Evolutionary conservation across 2,888 invertebrate species (phyloP), one percentile per base, ranked within the genome.

Genomic region (Hydropsyche betteni): DNA sequence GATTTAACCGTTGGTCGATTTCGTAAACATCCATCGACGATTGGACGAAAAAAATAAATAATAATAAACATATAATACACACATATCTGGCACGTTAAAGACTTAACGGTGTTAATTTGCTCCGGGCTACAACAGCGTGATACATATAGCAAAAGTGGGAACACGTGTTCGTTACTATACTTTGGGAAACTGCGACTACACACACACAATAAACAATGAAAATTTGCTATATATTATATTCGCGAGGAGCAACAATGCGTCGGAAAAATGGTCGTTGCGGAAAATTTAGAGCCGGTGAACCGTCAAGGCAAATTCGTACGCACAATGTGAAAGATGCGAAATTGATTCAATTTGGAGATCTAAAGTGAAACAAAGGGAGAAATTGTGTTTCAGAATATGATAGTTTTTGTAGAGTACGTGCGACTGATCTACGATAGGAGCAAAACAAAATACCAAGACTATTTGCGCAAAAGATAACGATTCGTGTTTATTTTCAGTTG

Each of bases 1-100:
- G 64, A 64, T 64, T 36, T 64, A 64, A 64, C 64, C 36, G 64
- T 64, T 64, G 33, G 36, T 64, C 34, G 34, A 34, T 64, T 64
- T 64, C 34, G 64, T 64, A 64, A 64, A 64, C 64, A 64, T 36
- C 34, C 36, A 64, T 58, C 58, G 24, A 8, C 24, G 24, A 53
- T 53, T 53, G 5, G 12, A 53, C 12, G 12, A 58, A 24, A 16
- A 58, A 14, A n/a, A 53, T 53, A 14, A 5, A 58, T 24, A 24
- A 24, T 24, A 24, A 24, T 24, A 24, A 58, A 58, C n/a, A 58
- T 24, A 16, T 16, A 24, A 53, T 58, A 24, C 58, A 8, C 14
- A 14, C 16, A 58, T 24, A 24, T 58, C 16, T 53, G 12, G 44
- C 44, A 44, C 6, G 44, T 44, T 44, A 55, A 55, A 55, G 55